A percentile compares a stretch with the other conserved stretches of the same genome.
Conservation (phyloP, 2,797 vertebrate genomes). For the Masticophis lateralis region DNA sequence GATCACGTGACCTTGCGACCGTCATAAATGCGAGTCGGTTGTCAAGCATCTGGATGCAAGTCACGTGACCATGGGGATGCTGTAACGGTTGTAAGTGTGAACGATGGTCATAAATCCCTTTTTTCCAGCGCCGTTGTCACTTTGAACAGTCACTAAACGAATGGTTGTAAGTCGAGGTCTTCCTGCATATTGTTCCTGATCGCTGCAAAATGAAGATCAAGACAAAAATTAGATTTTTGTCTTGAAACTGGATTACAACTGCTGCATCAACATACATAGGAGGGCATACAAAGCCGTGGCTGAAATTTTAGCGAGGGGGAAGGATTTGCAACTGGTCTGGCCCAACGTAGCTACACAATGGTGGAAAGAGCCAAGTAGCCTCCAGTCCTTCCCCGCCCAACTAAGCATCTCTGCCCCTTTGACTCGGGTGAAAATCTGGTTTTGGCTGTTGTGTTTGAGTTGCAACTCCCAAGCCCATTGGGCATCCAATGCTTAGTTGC, state of each 20-base stretch:
- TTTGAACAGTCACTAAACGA: too few relatives aligned
- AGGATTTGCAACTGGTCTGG: not conserved
- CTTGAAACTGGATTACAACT: too few relatives aligned
- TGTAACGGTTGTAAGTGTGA: too few relatives aligned
- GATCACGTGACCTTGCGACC: too few relatives aligned
- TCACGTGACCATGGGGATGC: too few relatives aligned
- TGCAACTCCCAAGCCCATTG: not conserved
- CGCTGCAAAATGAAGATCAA: not conserved
- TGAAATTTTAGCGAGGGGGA: not conserved
- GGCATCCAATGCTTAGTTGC: not conserved
- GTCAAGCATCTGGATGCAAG: too few relatives aligned
- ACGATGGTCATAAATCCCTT: too few relatives aligned
- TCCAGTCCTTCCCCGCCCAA: not conserved
- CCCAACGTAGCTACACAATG: too few relatives aligned
- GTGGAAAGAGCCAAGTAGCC: not conserved
- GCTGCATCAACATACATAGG: rapidly evolving
- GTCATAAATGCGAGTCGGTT: too few relatives aligned
- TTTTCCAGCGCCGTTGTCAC: too few relatives aligned
- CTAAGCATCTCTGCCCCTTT: not conserved
- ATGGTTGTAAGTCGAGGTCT: too few relatives aligned
- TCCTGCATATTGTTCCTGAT: not conserved
- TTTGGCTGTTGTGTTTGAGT: not conserved
- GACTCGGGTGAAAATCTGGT: not conserved
- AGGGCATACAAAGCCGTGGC: not conserved
- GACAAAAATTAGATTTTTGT: not conserved